A percentile compares a stretch with the other conserved stretches of the same genome.
phyloP scores from a whole-genome alignment of 2,113 vertebrate species.

The Coptodon rendalli region DNA sequence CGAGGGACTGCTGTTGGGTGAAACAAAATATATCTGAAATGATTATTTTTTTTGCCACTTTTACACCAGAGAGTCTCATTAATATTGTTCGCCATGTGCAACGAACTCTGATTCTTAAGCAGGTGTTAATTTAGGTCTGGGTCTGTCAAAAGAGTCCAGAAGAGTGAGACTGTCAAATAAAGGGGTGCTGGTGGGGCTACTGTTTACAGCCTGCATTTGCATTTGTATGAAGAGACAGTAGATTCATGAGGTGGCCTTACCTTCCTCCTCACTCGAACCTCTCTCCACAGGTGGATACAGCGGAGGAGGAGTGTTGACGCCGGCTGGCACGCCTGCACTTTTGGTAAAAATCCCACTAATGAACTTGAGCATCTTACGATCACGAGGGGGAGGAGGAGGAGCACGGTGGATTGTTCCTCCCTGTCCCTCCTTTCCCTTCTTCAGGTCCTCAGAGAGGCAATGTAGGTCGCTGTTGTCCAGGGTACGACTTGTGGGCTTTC shows the following conservation, averaged over 20 bases:
- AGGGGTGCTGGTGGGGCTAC: neutral
- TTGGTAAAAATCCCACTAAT: slow-evolving; percentile 96
- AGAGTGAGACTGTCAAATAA: neutral
- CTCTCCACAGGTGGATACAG: slow-evolving; percentile 67
- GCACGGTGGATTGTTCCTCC: slow-evolving; percentile 67
- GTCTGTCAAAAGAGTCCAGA: neutral
- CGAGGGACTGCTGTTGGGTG: neutral
- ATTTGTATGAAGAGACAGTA: neutral
- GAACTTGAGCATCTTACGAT: slow-evolving; percentile 95
- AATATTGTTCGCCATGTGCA: neutral
- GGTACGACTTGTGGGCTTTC: slow-evolving; percentile 87
- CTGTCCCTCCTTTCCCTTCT: slow-evolving; percentile 63
- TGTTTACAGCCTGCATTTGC: neutral
- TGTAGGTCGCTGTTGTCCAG: slow-evolving; percentile 91
- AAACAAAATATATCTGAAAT: neutral
- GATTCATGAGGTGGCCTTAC: slow-evolving; percentile 50
- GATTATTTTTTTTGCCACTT: neutral
- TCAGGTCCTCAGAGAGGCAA: slow-evolving; percentile 72
- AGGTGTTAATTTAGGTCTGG: neutral
- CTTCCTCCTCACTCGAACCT: slow-evolving; percentile 75
- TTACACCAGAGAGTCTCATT: neutral
- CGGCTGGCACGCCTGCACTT: slow-evolving; percentile 73
- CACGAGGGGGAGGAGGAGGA: slow-evolving; percentile 75
- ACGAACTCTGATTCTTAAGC: neutral
- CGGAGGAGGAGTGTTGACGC: slow-evolving; percentile 60